Percentiles rank a stretch among this genome's conserved stretches.
These are phyloP conservation scores for Sciurus carolinensis DNA, from an alignment of 2,797 vertebrate genomes.

Conservation along the genomic window DNA sequence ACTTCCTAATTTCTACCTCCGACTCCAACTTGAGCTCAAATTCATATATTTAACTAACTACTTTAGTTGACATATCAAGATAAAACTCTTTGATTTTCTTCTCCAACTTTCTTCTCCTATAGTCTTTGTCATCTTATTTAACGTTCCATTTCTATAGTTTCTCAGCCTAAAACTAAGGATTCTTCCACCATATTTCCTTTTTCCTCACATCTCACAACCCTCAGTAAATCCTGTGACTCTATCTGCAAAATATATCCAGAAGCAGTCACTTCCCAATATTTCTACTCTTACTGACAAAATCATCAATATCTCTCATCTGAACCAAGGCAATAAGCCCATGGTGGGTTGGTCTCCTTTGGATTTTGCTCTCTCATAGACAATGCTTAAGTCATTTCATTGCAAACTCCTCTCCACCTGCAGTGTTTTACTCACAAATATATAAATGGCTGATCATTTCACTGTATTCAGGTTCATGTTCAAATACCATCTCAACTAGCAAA, in stretches of 20 bases:
- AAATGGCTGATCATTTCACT: background rate
- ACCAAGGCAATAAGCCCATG: background rate
- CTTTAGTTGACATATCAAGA: background rate
- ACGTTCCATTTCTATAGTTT: conserved; percentile 27
- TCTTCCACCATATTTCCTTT: background rate
- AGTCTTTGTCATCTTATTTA: background rate
- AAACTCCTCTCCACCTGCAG: background rate
- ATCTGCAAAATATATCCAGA: background rate
- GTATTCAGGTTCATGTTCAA: background rate
- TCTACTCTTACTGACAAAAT: background rate
- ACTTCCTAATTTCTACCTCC: background rate
- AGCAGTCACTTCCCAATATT: background rate
- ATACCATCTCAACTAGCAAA: background rate
- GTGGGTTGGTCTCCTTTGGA: background rate
- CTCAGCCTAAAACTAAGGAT: conserved; percentile 28
- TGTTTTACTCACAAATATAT: background rate
- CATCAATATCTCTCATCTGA: background rate
- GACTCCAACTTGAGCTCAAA: background rate
- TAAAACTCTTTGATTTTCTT: conserved; percentile 22
- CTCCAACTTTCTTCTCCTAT: background rate
- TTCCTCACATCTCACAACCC: background rate
- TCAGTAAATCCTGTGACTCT: background rate
- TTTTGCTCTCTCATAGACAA: background rate
- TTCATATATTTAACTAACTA: background rate
- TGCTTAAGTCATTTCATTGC: background rate